Conservation (phyloP, 2,888 invertebrate species). For the Caenorhabditis sp. region DNA sequence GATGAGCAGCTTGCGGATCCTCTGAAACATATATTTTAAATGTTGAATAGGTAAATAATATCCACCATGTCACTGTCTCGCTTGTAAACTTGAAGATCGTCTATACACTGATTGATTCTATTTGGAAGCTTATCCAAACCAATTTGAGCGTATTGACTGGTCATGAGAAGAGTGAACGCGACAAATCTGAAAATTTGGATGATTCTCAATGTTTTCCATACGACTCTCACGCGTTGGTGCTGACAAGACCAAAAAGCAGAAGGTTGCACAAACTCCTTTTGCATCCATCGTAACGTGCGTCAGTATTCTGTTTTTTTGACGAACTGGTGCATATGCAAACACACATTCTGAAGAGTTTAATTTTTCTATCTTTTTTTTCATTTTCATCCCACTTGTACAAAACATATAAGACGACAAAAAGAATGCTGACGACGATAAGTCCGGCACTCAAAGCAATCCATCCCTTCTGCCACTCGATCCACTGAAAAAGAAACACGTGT, state of each 20-base stretch:
- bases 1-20: slow-evolving; percentile 77
- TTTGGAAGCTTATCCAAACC: slow-evolving; percentile 80
- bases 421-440: slow-evolving; percentile 69
- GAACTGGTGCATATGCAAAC: slow-evolving; percentile 72
- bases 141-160: slow-evolving; percentile 80
- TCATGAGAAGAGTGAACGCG: slow-evolving; percentile 78
- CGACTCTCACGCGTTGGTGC: slow-evolving; percentile 76
- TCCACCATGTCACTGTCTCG: slow-evolving; percentile 78
- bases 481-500: slow-evolving; percentile 70
- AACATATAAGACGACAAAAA: slow-evolving; percentile 79
- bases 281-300: slow-evolving; percentile 76
- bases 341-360: slow-evolving; percentile 67
- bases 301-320: slow-evolving; percentile 69
- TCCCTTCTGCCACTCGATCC: slow-evolving; percentile 79
- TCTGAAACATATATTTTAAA: slow-evolving; percentile 69
- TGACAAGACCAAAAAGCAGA: slow-evolving; percentile 73
- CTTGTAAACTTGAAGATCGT: slow-evolving; percentile 81
- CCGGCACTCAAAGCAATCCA: slow-evolving; percentile 73
- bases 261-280: slow-evolving; percentile 76
- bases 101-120: slow-evolving; percentile 79
- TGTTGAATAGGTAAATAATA: too few species aligned
- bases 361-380: slow-evolving; percentile 19
- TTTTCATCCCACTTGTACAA: slow-evolving; percentile 69
- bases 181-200: slow-evolving; percentile 70
- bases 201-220: neutral